Conservation (phyloP, 2,888 invertebrate species). For the Andrena trimmerana region DNA sequence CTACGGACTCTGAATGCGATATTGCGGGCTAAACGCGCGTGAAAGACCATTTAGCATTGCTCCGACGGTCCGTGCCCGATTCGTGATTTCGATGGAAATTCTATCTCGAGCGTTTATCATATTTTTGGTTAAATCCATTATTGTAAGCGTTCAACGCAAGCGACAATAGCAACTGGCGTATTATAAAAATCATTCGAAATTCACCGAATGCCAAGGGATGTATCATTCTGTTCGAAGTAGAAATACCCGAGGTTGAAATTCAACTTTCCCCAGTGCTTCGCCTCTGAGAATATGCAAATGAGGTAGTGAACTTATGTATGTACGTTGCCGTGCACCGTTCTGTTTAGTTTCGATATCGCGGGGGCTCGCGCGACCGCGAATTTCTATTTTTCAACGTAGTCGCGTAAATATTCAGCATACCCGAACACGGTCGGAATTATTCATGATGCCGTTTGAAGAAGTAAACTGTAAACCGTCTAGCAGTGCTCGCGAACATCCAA, state of each 20-base stretch:
- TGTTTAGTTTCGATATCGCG: constrained; percentile 1
- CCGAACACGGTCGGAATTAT: constrained; percentile 39
- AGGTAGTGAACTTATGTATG: neutral
- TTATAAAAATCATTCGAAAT: neutral
- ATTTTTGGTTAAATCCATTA: constrained; percentile 4
- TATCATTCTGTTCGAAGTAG: neutral
- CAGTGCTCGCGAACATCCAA: neutral
- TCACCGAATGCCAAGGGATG: neutral
- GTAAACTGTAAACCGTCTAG: neutral
- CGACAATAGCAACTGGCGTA: neutral
- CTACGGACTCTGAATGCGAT: constrained; percentile 11
- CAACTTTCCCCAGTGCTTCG: neutral
- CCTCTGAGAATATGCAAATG: constrained; percentile 27
- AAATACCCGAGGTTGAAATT: constrained; percentile 4
- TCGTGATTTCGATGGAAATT: constrained; percentile 7
- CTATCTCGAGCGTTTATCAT: neutral
- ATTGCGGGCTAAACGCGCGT: constrained; percentile 33
- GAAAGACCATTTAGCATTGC: constrained; percentile 18
- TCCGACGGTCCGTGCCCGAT: neutral
- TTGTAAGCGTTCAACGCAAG: neutral
- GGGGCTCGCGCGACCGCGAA: neutral
- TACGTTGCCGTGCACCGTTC: neutral
- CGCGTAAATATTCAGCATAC: constrained; percentile 36
- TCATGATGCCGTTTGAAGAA: constrained; percentile 28
- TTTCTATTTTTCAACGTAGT: constrained; percentile 33